phyloP scores from a whole-genome alignment of 2,888 invertebrate species.

The Hypomecis atomaria region DNA sequence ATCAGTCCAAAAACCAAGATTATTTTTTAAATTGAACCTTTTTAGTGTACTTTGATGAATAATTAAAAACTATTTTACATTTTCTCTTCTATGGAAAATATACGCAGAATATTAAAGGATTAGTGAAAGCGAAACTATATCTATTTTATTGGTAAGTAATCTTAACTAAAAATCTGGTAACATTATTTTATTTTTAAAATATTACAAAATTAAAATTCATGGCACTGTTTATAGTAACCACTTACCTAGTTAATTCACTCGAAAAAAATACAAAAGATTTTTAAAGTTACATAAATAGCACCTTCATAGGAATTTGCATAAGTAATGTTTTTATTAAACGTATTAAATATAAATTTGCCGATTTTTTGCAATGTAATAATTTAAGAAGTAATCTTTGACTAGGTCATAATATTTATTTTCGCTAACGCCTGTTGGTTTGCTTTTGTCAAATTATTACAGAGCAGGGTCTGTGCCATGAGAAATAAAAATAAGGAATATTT shows the following conservation, averaged over 20 bases:
- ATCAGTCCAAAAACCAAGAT: conserved; percentile 7
- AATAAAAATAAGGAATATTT: neutral
- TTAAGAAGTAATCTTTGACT: conserved; percentile 30
- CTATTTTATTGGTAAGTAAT: conserved; percentile 43
- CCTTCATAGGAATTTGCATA: conserved; percentile 18
- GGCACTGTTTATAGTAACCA: conserved; percentile 53
- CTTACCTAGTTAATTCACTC: conserved; percentile 22
- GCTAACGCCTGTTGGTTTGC: conserved; percentile 8
- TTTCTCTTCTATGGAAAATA: neutral
- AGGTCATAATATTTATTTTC: conserved; percentile 16
- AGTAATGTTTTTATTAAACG: neutral
- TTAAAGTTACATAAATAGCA: conserved; percentile 22
- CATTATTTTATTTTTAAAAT: conserved; percentile 40
- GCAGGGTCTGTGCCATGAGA: conserved; percentile 16
- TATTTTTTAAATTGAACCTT: neutral
- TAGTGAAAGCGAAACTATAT: conserved; percentile 46
- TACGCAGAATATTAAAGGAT: conserved; percentile 17
- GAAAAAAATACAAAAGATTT: neutral
- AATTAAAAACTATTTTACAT: neutral
- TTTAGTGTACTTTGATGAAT: conserved; percentile 1
- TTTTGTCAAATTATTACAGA: conserved; percentile 35
- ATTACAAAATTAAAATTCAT: conserved; percentile 46
- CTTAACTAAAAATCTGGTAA: conserved; percentile 55
- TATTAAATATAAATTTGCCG: neutral
- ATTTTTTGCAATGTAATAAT: conserved; percentile 33